Percentiles rank a stretch among this genome's conserved stretches.
These are phyloP conservation scores for Eupeodes corollae DNA, from an alignment of 1,140 invertebrate genomes.

Conservation along the genomic window DNA sequence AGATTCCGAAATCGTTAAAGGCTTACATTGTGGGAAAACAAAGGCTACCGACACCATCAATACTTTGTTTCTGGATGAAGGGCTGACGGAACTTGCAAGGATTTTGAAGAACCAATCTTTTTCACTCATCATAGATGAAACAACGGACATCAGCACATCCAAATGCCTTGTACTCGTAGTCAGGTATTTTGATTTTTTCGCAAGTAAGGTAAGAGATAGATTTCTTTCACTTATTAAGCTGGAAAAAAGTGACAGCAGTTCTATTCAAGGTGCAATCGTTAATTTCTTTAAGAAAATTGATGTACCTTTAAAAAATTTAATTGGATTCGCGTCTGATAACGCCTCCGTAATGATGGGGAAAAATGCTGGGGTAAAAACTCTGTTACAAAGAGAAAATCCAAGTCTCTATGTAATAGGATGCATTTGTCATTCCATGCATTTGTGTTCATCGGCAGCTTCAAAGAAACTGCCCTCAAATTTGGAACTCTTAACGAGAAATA, in stretches of 20 bases:
- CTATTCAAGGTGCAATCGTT: not conserved
- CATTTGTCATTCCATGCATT: not conserved
- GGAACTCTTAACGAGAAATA: not conserved
- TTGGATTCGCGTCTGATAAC: not conserved
- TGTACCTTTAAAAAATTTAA: not conserved
- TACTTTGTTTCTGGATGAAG: no score
- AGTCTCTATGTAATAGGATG: not conserved
- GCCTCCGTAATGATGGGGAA: not conserved
- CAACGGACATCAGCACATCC: no score
- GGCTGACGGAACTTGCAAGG: no score
- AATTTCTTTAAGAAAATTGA: not conserved
- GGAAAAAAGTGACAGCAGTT: no score
- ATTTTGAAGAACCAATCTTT: no score
- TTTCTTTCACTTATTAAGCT: no score
- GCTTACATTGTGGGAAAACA: no score
- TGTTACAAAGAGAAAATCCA: not conserved
- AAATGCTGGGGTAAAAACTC: not conserved
- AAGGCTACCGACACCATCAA: no score
- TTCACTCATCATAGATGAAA: no score
- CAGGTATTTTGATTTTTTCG: no score
- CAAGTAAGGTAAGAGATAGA: no score
- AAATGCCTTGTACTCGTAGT: no score
- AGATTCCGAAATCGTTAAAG: constrained; percentile 10
- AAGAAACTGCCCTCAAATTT: not conserved
- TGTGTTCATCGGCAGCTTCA: not conserved